A percentile compares a stretch with the other conserved stretches of the same genome.
phyloP scores from a whole-genome alignment of 2,113 vertebrate genomes.

The Argyrosomus japonicus region DNA sequence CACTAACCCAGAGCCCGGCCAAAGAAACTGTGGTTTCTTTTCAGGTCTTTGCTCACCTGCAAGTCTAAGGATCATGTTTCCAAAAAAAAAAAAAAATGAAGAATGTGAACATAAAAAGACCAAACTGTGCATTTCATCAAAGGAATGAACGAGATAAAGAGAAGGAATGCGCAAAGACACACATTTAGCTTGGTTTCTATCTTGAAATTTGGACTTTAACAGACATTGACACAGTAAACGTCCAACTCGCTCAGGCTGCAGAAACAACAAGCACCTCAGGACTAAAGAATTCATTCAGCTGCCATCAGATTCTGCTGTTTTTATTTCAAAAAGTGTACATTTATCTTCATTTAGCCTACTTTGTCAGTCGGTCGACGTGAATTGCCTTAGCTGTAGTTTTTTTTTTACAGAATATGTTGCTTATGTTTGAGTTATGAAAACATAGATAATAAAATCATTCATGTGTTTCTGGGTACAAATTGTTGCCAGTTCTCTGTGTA shows the following conservation, averaged over 20 bases:
- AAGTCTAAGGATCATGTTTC: neutral
- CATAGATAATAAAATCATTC: slow-evolving; percentile 10
- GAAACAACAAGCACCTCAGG: neutral
- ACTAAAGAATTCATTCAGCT: neutral
- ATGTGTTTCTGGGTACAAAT: neutral
- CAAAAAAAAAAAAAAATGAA: neutral
- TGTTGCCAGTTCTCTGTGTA: slow-evolving; percentile 24
- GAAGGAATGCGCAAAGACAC: neutral
- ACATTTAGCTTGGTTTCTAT: neutral
- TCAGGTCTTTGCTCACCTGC: neutral
- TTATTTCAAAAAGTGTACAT: neutral
- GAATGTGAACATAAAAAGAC: slow-evolving; percentile 1
- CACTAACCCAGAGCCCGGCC: neutral
- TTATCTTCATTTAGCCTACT: neutral
- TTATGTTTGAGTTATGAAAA: slow-evolving; percentile 19
- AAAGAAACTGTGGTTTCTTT: neutral
- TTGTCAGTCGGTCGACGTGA: neutral
- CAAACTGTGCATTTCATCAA: neutral
- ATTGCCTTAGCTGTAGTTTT: too few relatives aligned
- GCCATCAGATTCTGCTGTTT: neutral
- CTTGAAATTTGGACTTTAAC: neutral
- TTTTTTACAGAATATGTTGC: slow-evolving; percentile 3
- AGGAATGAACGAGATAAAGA: neutral
- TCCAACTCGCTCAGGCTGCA: neutral
- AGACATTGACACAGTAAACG: neutral